A percentile compares a stretch with the other conserved stretches of the same genome.
Conservation (phyloP, 2,888 invertebrate species). For the Agrotis puta region DNA sequence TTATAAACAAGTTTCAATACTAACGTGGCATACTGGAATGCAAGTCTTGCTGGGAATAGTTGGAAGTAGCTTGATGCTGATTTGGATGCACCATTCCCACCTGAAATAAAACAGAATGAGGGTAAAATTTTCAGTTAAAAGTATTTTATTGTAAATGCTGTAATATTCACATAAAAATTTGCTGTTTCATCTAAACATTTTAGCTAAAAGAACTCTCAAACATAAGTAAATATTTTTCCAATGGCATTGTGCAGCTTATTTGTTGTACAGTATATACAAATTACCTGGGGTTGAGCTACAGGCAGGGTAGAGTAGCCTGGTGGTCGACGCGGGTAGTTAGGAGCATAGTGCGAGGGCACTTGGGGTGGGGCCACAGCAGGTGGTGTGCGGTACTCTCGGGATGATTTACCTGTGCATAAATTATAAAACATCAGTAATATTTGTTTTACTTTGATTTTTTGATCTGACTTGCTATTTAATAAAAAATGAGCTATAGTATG, state of each 20-base stretch:
- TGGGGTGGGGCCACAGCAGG: constrained; percentile 99
- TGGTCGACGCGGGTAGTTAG: constrained; percentile 96
- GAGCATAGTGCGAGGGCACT: constrained; percentile 99
- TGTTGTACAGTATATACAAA: too few relatives aligned
- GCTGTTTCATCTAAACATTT: too few relatives aligned
- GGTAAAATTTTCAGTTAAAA: too few relatives aligned
- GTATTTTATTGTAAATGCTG: too few relatives aligned
- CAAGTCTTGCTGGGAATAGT: constrained; percentile 92
- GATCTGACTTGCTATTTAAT: too few relatives aligned
- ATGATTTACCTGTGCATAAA: constrained; percentile 92
- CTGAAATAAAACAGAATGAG: constrained; percentile 72
- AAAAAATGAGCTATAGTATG: too few relatives aligned
- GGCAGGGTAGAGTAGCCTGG: constrained; percentile 97
- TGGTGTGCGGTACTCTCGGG: constrained; percentile 97
- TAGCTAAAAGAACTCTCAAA: too few relatives aligned
- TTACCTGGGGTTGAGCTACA: constrained; percentile 90
- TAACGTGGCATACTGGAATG: constrained; percentile 96
- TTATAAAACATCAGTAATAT: too few relatives aligned
- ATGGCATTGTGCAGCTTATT: too few relatives aligned
- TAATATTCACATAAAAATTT: too few relatives aligned
- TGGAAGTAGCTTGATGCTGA: constrained; percentile 91
- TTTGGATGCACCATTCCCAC: constrained; percentile 97
- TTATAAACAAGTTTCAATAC: constrained; percentile 74
- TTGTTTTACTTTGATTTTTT: too few relatives aligned
- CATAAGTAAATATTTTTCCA: too few relatives aligned